Evolutionary conservation across 2,113 vertebrate species (phyloP).

Genomic region (Halcyon senegalensis): DNA sequence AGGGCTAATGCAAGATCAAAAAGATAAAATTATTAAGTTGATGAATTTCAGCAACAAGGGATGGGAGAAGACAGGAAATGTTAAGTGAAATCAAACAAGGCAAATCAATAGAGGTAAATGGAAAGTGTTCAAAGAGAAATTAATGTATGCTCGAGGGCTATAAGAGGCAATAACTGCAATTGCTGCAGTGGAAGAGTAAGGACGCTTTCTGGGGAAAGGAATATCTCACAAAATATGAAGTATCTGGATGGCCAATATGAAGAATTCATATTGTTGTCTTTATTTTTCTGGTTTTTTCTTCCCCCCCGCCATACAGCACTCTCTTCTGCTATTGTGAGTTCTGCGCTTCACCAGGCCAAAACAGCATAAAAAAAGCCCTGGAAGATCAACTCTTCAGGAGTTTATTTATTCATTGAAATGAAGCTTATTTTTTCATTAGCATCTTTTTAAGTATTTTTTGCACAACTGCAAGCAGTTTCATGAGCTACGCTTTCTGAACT

Average conservation of each 20-base stretch:
- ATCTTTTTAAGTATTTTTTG: background rate
- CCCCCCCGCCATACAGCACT: fast-evolving
- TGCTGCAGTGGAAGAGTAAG: slow-evolving; percentile 24
- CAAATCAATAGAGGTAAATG: slow-evolving; percentile 62
- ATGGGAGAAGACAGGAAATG: slow-evolving; percentile 1
- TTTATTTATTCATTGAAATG: background rate
- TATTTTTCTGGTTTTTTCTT: background rate
- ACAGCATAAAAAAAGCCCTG: background rate
- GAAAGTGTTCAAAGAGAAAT: slow-evolving; percentile 55
- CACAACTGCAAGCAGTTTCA: background rate
- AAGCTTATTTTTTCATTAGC: background rate
- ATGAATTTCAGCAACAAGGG: slow-evolving; percentile 31
- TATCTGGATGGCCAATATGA: background rate
- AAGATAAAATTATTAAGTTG: slow-evolving; percentile 42
- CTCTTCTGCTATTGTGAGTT: background rate
- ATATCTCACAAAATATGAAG: background rate
- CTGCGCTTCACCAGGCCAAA: background rate
- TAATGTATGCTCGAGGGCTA: slow-evolving; percentile 33
- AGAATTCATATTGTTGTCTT: background rate
- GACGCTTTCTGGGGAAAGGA: background rate
- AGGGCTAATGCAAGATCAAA: slow-evolving; percentile 37
- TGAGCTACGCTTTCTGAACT: background rate
- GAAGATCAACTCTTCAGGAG: background rate
- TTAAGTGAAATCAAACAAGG: slow-evolving; percentile 44
- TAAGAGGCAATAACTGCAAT: slow-evolving; percentile 12